A percentile compares a stretch with the other conserved stretches of the same genome.
Conservation (phyloP, 2,797 vertebrate genomes). For the Coracias cyanogaster region DNA sequence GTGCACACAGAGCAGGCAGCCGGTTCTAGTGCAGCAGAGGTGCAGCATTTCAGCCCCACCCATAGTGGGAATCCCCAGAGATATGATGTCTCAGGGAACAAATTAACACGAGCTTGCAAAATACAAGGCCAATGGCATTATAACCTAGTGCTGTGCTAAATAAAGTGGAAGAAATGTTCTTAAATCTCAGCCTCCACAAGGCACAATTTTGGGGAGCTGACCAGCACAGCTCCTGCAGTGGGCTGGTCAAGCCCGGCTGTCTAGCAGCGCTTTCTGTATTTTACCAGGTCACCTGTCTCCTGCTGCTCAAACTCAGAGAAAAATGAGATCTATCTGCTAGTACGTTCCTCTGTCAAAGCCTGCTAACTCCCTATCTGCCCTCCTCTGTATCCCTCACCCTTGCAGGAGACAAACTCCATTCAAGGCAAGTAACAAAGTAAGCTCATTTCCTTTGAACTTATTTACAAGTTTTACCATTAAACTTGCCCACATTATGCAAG, state of each 20-base stretch:
- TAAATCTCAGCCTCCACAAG: not conserved
- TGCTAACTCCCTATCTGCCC: not conserved
- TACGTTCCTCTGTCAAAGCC: not conserved
- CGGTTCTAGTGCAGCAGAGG: fast-evolving
- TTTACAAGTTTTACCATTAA: constrained; percentile 83
- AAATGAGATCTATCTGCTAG: not conserved
- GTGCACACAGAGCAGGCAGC: fast-evolving
- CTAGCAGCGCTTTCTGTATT: not conserved
- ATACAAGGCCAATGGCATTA: not conserved
- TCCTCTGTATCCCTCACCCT: not conserved
- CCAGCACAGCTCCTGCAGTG: fast-evolving
- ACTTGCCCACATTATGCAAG: constrained; percentile 81
- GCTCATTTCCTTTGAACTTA: constrained; percentile 76
- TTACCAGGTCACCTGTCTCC: not conserved
- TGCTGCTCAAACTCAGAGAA: not conserved
- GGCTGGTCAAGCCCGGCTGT: not conserved
- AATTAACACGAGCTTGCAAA: not conserved
- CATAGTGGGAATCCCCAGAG: fast-evolving
- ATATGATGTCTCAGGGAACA: not conserved
- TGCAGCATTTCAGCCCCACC: not conserved
- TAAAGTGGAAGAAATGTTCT: not conserved
- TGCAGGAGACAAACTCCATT: constrained; percentile 13
- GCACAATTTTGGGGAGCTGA: not conserved
- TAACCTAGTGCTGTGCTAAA: not conserved
- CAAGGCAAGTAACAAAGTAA: constrained; percentile 42